Evolutionary conservation across 2,888 invertebrate genomes (phyloP).

Genomic region (Harmothoe impar): DNA sequence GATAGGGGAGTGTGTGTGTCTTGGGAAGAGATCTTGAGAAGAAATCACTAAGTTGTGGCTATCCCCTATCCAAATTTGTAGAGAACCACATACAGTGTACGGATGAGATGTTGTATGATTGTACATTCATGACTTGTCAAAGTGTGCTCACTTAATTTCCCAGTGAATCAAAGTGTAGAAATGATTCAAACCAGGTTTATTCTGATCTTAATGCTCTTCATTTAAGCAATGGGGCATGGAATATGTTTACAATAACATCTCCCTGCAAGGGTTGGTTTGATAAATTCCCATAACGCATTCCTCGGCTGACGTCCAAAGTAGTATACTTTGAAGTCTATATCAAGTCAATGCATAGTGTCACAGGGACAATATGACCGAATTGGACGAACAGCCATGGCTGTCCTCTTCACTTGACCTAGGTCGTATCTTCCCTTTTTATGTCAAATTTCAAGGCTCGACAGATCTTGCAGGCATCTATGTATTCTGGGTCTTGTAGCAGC

Average conservation of each 20-base stretch:
- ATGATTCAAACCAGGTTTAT: slow-evolving; percentile 7
- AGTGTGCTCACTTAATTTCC: not conserved
- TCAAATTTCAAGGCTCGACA: slow-evolving; percentile 56
- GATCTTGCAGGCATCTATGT: not conserved
- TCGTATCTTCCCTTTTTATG: slow-evolving; percentile 32
- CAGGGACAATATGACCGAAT: slow-evolving; percentile 20
- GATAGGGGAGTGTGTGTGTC: too few relatives aligned
- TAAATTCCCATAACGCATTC: not conserved
- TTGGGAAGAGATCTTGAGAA: too few relatives aligned
- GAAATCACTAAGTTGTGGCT: too few relatives aligned
- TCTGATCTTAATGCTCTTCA: not conserved
- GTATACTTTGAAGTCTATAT: not conserved
- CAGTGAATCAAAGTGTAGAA: not conserved
- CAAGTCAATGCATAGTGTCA: not conserved
- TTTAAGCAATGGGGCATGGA: slow-evolving; percentile 6
- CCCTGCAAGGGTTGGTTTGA: not conserved
- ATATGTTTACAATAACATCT: not conserved
- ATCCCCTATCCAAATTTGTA: too few relatives aligned
- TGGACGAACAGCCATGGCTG: not conserved
- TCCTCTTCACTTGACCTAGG: slow-evolving; percentile 3
- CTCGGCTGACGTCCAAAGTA: not conserved
- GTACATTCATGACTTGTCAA: not conserved
- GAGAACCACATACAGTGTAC: too few relatives aligned
- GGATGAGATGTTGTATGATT: not conserved
- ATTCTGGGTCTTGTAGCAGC: slow-evolving; percentile 43